Conservation (phyloP, 1,140 invertebrate genomes). For the Megalonaias nervosa region DNA sequence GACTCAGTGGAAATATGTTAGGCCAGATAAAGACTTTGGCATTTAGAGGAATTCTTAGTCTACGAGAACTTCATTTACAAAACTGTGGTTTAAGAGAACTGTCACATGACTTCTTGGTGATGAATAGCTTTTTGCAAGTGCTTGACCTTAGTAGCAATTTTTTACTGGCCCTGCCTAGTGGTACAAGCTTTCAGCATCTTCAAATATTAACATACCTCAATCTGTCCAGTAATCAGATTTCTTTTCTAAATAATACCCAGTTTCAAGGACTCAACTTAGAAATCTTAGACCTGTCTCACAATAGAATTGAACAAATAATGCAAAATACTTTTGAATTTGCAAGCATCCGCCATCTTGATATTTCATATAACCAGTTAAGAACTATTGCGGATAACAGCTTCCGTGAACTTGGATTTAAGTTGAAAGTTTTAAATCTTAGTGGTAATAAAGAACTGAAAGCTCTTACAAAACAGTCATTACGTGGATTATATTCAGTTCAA, state of each 20-base stretch:
- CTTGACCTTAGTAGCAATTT: slow-evolving; percentile 28
- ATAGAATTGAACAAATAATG: slow-evolving; percentile 11
- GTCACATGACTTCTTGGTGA: slow-evolving; percentile 23
- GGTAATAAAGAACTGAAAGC: slow-evolving; percentile 7
- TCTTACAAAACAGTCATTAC: slow-evolving; percentile 9
- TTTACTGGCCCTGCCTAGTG: slow-evolving; percentile 8
- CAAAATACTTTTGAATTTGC: slow-evolving; percentile 15
- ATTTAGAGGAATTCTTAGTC: slow-evolving; percentile 16
- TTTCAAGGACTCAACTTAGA: slow-evolving; percentile 24
- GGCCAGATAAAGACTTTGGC: slow-evolving; percentile 8
- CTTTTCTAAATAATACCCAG: slow-evolving; percentile 13
- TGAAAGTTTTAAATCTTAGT: slow-evolving; percentile 24
- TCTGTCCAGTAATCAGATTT: slow-evolving; percentile 8
- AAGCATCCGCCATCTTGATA: slow-evolving; percentile 15
- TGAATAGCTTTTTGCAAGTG: slow-evolving; percentile 9
- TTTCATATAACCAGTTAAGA: slow-evolving; percentile 20
- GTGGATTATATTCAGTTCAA: slow-evolving; percentile 12
- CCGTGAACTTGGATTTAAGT: slow-evolving; percentile 13
- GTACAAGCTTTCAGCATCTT: slow-evolving; percentile 8
- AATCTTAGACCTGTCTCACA: slow-evolving; percentile 20
- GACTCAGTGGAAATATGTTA: slow-evolving; percentile 19
- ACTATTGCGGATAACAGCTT: slow-evolving; percentile 6
- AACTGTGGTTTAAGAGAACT: slow-evolving; percentile 17
- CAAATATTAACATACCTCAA: slow-evolving; percentile 18
- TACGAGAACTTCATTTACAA: slow-evolving; percentile 10